phyloP scores from a whole-genome alignment of 64 coral and sea anemone species.

The Montipora capricornis region DNA sequence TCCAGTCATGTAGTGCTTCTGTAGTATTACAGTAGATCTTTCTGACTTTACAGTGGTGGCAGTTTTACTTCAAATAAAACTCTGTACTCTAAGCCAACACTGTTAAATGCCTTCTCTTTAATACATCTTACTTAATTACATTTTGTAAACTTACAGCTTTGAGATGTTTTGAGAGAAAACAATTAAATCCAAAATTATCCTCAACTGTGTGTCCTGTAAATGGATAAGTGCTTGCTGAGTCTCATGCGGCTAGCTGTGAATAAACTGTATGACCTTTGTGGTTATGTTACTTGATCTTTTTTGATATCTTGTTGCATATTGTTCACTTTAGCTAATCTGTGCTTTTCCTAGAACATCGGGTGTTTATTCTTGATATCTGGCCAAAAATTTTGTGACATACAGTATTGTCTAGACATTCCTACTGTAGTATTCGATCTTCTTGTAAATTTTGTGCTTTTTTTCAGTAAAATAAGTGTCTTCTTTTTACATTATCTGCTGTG shows the following conservation, averaged over 20 bases:
- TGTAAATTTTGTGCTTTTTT: background rate
- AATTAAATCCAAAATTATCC: background rate
- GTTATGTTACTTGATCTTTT: slow-evolving; percentile 8
- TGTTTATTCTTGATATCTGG: background rate
- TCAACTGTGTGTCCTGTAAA: background rate
- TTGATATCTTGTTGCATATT: slow-evolving; percentile 2
- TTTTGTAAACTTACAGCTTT: no score
- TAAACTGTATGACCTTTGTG: slow-evolving; percentile 6
- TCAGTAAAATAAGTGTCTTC: background rate
- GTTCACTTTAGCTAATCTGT: slow-evolving; percentile 12
- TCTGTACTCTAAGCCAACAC: no score
- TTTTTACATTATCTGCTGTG: background rate
- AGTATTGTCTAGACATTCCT: background rate
- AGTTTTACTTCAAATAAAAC: no score
- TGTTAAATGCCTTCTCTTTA: no score
- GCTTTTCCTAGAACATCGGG: background rate
- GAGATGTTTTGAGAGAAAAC: background rate
- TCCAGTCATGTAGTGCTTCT: no score
- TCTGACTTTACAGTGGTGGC: no score
- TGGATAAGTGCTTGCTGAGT: background rate
- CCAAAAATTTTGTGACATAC: background rate
- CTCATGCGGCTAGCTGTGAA: no score
- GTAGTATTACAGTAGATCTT: no score
- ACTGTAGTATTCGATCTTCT: background rate
- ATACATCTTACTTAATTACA: no score